phyloP scores from a whole-genome alignment of 1,140 invertebrate species.

The Euura saliciscinereae region DNA sequence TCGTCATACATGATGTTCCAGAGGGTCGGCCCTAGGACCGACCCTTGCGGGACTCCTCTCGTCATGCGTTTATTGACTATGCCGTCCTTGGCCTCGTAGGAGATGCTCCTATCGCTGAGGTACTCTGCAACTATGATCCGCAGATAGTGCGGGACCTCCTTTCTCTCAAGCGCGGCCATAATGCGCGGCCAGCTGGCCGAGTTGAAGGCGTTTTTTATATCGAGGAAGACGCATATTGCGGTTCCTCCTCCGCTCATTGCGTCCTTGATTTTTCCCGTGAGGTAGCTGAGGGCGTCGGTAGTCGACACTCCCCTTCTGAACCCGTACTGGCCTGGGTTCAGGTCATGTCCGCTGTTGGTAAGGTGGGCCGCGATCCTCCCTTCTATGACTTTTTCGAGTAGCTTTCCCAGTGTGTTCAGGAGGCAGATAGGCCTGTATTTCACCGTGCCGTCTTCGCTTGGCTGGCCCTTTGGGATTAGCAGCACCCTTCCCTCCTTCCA shows the following conservation, averaged over 20 bases:
- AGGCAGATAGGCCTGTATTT: too few species aligned
- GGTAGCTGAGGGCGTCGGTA: background rate
- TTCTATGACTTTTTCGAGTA: too few species aligned
- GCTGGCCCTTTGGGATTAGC: too few species aligned
- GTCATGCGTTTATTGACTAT: background rate
- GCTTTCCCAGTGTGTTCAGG: too few species aligned
- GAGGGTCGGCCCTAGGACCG: constrained; percentile 33
- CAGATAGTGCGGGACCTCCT: background rate
- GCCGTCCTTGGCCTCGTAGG: background rate
- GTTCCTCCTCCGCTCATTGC: background rate
- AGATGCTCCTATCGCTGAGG: background rate
- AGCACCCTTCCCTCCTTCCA: too few species aligned
- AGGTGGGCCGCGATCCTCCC: too few species aligned
- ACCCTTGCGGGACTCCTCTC: constrained; percentile 33
- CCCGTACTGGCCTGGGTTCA: background rate
- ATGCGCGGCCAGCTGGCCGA: background rate
- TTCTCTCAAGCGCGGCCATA: background rate
- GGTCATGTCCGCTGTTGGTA: background rate
- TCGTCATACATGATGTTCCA: constrained; percentile 41
- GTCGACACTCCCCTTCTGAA: background rate
- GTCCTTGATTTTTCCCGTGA: background rate
- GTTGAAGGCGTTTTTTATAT: background rate
- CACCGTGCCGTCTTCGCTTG: too few species aligned
- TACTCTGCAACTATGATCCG: background rate
- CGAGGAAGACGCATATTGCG: background rate